phyloP scores from a whole-genome alignment of 2,888 invertebrate species.

The Patella ulyssiponensis region DNA sequence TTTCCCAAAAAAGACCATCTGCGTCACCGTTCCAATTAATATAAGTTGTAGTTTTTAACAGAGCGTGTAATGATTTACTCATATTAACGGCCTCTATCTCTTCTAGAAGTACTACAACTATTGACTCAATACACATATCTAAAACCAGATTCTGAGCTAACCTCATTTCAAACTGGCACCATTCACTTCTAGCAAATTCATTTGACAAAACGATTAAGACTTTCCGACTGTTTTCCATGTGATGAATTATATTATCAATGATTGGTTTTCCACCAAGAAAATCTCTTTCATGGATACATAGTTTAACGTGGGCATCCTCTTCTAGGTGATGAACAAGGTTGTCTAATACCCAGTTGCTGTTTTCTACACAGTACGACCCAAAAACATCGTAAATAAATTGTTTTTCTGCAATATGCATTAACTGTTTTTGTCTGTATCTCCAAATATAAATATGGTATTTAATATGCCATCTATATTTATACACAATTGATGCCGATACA shows the following conservation, averaged over 20 bases:
- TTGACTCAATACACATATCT: constrained; percentile 76
- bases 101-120: constrained; percentile 79
- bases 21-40: constrained; percentile 11
- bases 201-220: constrained; percentile 79
- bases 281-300: constrained; percentile 82
- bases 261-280: constrained; percentile 81
- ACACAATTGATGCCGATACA: background rate
- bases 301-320: constrained; percentile 67
- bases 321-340: constrained; percentile 79
- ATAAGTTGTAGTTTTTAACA: too few species aligned
- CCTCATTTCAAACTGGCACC: constrained; percentile 84
- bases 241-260: constrained; percentile 80
- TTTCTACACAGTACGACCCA: constrained; percentile 80
- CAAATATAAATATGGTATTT: constrained; percentile 2
- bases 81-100: constrained; percentile 78
- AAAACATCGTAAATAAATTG: constrained; percentile 78
- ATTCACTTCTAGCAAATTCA: constrained; percentile 79
- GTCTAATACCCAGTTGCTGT: constrained; percentile 79
- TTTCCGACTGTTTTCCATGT: constrained; percentile 79
- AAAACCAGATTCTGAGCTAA: constrained; percentile 77
- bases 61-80: constrained; percentile 75
- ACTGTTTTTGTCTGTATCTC: constrained; percentile 72
- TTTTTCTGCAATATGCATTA: constrained; percentile 35
- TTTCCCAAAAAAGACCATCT: background rate
- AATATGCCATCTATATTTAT: background rate